These are phyloP conservation scores for Trididemnum miniatum DNA, from an alignment of 23 tunicate species.

Conservation along the genomic window DNA sequence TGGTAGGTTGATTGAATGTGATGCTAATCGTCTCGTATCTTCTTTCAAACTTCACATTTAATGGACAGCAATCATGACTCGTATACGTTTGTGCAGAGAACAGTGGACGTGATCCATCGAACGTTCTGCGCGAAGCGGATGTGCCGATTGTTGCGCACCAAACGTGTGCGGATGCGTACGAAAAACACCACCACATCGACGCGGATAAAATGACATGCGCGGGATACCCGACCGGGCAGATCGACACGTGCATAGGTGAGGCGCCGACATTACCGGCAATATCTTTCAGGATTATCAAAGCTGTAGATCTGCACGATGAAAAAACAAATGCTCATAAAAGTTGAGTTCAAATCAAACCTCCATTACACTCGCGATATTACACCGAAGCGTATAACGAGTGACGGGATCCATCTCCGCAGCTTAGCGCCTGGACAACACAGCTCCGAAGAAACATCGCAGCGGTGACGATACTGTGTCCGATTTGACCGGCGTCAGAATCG, in stretches of 20 bases:
- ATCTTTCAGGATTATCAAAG: too few relatives aligned
- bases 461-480: too few relatives aligned
- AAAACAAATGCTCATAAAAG: not conserved
- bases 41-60: not conserved
- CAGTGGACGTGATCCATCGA: slow-evolving; percentile 24
- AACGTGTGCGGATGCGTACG: slow-evolving; percentile 43
- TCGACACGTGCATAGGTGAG: slow-evolving; percentile 66
- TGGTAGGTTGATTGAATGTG: slow-evolving; percentile 15
- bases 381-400: too few relatives aligned
- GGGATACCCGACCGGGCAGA: slow-evolving; percentile 60
- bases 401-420: too few relatives aligned
- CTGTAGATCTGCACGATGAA: not conserved
- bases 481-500: too few relatives aligned
- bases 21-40: not conserved
- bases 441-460: too few relatives aligned
- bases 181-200: slow-evolving; percentile 14
- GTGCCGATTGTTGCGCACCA: slow-evolving; percentile 53
- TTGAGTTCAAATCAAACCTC: too few relatives aligned
- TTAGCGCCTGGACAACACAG: too few relatives aligned
- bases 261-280: too few relatives aligned
- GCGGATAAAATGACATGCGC: slow-evolving; percentile 62
- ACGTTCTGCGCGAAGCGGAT: slow-evolving; percentile 48
- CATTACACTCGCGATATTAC: too few relatives aligned
- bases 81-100: slow-evolving; percentile 7
- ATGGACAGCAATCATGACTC: not conserved